These are phyloP conservation scores for Gymnocypris eckloni DNA, from an alignment of 2,797 vertebrate genomes.

Conservation along the genomic window DNA sequence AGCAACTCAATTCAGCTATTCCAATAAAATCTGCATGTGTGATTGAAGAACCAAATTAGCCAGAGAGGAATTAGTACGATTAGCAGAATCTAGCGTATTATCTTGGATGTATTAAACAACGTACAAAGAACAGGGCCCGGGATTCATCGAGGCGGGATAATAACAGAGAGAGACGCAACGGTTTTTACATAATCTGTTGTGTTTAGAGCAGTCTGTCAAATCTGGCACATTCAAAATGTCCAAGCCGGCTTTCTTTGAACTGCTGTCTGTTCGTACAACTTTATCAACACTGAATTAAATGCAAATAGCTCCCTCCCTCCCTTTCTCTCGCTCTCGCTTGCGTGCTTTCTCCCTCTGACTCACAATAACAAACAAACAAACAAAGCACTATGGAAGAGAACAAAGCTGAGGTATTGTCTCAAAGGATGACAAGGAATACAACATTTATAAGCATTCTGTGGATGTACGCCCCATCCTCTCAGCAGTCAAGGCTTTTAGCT, in stretches of 20 bases:
- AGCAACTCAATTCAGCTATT: conserved; percentile 16
- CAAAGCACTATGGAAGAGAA: conserved; percentile 66
- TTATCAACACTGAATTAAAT: conserved; percentile 41
- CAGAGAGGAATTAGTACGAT: conserved; percentile 31
- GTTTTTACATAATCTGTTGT: conserved; percentile 36
- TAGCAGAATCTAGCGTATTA: conserved; percentile 33
- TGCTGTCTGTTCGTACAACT: conserved; percentile 43
- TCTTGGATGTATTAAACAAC: conserved; percentile 29
- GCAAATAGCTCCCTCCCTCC: conserved; percentile 41
- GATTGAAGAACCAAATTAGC: conserved; percentile 27
- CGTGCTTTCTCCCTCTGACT: conserved; percentile 25
- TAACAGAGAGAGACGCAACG: not conserved
- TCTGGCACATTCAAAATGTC: conserved; percentile 38
- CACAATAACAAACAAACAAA: conserved; percentile 54
- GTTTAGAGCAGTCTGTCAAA: conserved; percentile 37
- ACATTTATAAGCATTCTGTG: conserved; percentile 71
- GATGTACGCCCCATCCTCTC: conserved; percentile 48
- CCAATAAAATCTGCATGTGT: conserved; percentile 35
- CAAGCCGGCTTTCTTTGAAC: conserved; percentile 39
- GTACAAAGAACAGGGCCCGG: conserved; percentile 13
- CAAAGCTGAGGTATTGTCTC: conserved; percentile 67
- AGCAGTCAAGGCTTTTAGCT: conserved; percentile 57
- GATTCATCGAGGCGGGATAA: conserved; percentile 20
- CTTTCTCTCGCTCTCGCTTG: not conserved
- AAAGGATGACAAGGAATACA: conserved; percentile 66